Base-by-base conservation (phyloP, 1,140 invertebrate species). In the Archegozetes longisetosus region DNA sequence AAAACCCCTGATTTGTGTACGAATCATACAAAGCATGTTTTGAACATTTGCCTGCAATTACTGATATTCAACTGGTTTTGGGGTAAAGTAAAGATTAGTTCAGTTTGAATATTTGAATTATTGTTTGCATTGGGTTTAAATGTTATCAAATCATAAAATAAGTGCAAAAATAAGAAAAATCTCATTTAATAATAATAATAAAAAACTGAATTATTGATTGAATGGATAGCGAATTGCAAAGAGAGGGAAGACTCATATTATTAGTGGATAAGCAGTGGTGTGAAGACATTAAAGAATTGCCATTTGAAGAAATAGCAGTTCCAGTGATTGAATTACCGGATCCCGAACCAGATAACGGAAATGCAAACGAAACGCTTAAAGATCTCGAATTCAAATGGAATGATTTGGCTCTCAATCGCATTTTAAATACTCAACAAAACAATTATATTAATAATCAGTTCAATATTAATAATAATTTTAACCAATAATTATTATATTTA, bases 321-420 rank as follows among this genome's bases (percentile, higher is more conserved):
- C 90, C 91, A 12, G 67, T 83, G 49, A 79, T 82, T 64, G 89
- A 95, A 75, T 73, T 95, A 28, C 86, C 90, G 4, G 90, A 94
- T 76, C 86, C 87, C 1, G 91, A 96, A 72, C 88, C 88, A 27
- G 90, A 95, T 69, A 88, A 88, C 69, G 87, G 86, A 23, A 89
- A 92, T 71, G 84, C 84, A 46, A 84, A 86, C 66, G 81, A 92
- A 68, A 93, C 88, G 2, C 72, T 93, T 0, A 86, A 84, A 68
- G 88, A 95, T 71, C 84, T 92, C 68, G 86, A 91, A 69, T 83
- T 88, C 71, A 88, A 86, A 74, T 91, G 87, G 87, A 80, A 78
- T 53, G 87, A 90, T 73, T 72, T 89, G 57, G 84, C 81, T 48
- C 72, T 91, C 23, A 76, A 75, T 26, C 75, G 57, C 20, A 65